Base-by-base conservation (phyloP, 2,113 vertebrate genomes). In the Lichenostomus cassidix region DNA sequence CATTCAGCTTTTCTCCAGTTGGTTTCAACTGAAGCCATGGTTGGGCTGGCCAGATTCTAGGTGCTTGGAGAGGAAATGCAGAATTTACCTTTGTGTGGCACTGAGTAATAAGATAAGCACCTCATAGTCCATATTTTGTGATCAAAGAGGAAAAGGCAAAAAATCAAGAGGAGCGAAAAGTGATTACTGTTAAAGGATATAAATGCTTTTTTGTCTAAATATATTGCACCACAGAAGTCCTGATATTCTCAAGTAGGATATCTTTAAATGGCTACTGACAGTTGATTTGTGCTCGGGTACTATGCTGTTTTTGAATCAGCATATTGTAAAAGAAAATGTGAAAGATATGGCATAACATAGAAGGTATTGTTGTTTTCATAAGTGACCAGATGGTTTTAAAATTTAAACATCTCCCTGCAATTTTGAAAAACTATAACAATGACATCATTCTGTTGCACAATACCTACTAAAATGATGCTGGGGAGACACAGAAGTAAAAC, bases 241-340 rank as follows among this genome's bases (percentile, higher is more conserved):
- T 95, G 91, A 89, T 94, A 76, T 79, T 94, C 58, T 95, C 77
- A 88, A 68, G 60, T 60, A 90, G 60, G 56, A 83, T 92, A 47
- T 92, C 63, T 95, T 90, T 77, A 93, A 95, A 92, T 91, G 55
- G 59, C 77, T 74, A 41, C 75, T 67, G 78, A 73, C 50, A 88
- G 53, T 37, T 91, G 74, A 91, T 89, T 91, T 89, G 58, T 79
- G 64, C 62, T 82, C 85, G 55, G 19, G 11, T 50, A 71, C 41
- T 59, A 19, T 50, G 58, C 47, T 89, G 78, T 50, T 94, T 93
- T 86, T 86, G 63, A 95, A 70, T 44, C 15, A 15, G 81, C 10
- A 31, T 29, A 42, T 55, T 83, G 46, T 73, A 55, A 88, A 95
- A 94, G 58, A 91, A 92, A 92, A 92, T 35, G 28, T 60, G 50